phyloP scores from a whole-genome alignment of 2,797 vertebrate species.

The Hephaestus fuliginosus region DNA sequence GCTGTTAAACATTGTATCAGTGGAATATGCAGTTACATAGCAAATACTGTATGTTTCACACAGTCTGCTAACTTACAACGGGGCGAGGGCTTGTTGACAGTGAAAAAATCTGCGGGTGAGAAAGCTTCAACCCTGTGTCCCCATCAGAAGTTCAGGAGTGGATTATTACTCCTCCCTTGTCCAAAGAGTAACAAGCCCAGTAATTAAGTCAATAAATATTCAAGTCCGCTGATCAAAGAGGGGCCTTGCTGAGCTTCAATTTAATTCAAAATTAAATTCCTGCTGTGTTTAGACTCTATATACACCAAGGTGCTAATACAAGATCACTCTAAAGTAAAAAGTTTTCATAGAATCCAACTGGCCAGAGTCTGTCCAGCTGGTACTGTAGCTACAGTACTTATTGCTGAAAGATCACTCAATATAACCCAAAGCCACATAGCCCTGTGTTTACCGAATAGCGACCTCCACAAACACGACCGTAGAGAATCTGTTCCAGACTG shows the following conservation, averaged over 20 bases:
- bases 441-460: conserved; percentile 49
- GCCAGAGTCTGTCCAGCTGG: conserved; percentile 34
- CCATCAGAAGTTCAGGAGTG: conserved; percentile 60
- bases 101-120: conserved; percentile 63
- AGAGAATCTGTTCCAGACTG: conserved; percentile 42
- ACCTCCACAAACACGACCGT: conserved; percentile 63
- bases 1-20: conserved; percentile 81
- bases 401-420: conserved; percentile 45
- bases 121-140: conserved; percentile 63
- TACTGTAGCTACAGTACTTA: conserved; percentile 53
- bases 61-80: conserved; percentile 59
- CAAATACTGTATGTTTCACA: conserved; percentile 79
- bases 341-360: conserved; percentile 28
- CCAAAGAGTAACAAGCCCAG: conserved; percentile 67
- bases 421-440: conserved; percentile 47
- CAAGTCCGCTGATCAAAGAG: conserved; percentile 66
- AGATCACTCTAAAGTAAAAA: conserved; percentile 29
- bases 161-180: conserved; percentile 61
- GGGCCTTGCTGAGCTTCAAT: conserved; percentile 36
- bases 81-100: conserved; percentile 63
- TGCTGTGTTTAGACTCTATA: conserved; percentile 61
- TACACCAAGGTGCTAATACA: conserved; percentile 47
- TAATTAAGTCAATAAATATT: conserved; percentile 78
- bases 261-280: conserved; percentile 73
- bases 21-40: conserved; percentile 77